Base-by-base conservation (phyloP, 2,888 invertebrate species). In the Diaphora mendica region DNA sequence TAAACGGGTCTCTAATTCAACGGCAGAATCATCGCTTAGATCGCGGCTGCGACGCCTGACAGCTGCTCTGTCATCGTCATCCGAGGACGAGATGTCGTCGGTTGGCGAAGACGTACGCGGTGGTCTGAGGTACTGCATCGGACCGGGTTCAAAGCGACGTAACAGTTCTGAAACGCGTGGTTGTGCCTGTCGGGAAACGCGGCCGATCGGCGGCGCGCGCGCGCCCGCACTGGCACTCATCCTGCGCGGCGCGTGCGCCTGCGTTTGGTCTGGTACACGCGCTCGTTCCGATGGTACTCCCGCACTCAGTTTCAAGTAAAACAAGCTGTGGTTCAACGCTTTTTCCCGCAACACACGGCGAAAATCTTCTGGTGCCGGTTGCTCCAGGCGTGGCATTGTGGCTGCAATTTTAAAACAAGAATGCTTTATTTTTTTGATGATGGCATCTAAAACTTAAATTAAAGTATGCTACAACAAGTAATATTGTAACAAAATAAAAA, bases 21-120 rank as follows among this genome's bases (percentile, higher is more conserved):
- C 95, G 0, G 96, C 95, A 8, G 96, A 96, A 83, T 96, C 96
- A 84, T 96, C 94, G 85, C 95, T 95, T 64, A 95, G 85, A 81
- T 95, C 95, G 73, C 95, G 92, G 82, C 94, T 94, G 77, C 96
- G 92, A 55, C 95, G 91, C 64, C 95, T 86, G 71, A 95, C 94
- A 13, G 95, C 95, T 11, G 92, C 95, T 73, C 95, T 88, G 86
- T 95, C 95, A 85, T 95, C 96, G 83, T 96, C 96, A 80, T 95
- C 95, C 3, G 95, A 95, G 17, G 95, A 94, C 48, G 93, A 92
- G 84, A 94, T 94, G 85, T 95, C 94, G 85, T 95, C 95, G 62
- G 86, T 87, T 35, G 96, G 95, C 62, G 94, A 94, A 68, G 91
- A 85, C 59, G 94, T 89, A 39, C 95, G 91, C 51, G 96, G 95